Conservation (phyloP, 2,888 invertebrate genomes). For the Megastigmus dorsalis region DNA sequence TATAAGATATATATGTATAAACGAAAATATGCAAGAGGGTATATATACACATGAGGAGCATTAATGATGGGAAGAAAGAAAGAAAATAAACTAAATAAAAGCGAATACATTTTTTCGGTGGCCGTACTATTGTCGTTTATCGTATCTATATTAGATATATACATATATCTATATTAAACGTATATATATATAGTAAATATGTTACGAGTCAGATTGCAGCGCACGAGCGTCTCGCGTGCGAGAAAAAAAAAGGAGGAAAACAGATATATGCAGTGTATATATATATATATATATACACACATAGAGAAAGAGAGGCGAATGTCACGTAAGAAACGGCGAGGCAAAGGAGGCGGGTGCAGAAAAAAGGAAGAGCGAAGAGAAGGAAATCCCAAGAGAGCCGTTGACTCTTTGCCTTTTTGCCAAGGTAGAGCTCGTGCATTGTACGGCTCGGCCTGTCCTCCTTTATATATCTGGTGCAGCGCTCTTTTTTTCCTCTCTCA, state of each 20-base stretch:
- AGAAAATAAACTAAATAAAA: constrained; percentile 41
- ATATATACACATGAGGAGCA: background rate
- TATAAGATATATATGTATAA: constrained; percentile 26
- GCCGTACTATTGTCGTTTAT: constrained; percentile 68
- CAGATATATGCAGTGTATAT: no score
- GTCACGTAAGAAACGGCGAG: constrained; percentile 4
- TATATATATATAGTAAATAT: constrained; percentile 48
- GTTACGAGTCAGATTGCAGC: constrained; percentile 54
- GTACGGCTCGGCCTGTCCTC: background rate
- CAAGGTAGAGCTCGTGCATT: constrained; percentile 4
- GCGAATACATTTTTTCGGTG: constrained; percentile 62
- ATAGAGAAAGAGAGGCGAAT: background rate
- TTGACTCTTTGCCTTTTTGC: constrained; percentile 30
- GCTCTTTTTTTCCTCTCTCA: background rate
- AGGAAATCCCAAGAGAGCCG: constrained; percentile 19
- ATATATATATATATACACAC: constrained; percentile 1
- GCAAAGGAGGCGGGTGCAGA: background rate
- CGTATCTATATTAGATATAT: constrained; percentile 65
- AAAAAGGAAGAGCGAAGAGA: background rate
- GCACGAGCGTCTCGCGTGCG: constrained; percentile 35
- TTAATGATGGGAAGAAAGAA: constrained; percentile 43
- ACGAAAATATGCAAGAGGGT: background rate
- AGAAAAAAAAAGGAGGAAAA: background rate
- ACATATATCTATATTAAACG: constrained; percentile 29
- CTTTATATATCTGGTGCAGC: background rate